Base-by-base conservation (phyloP, 2,797 vertebrate species). In the Mareca penelope region DNA sequence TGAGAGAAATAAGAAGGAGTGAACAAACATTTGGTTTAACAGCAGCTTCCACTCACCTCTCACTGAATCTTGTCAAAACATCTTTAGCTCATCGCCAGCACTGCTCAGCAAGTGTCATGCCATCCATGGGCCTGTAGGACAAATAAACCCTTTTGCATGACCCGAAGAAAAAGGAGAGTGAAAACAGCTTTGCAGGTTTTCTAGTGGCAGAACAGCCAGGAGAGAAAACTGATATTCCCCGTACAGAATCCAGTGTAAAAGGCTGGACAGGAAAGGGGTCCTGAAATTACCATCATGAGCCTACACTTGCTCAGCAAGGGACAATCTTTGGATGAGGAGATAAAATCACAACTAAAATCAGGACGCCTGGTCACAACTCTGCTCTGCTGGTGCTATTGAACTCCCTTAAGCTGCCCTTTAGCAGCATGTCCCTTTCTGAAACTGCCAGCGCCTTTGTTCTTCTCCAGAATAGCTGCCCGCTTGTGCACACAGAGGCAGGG, bases 371-470 rank as follows among this genome's bases (percentile, higher is more conserved):
- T 93, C 85, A 68, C 57, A 85, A n/a, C 64, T 78, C 78, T 50
- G 60, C 76, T 88, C 53, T 42, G 61, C 73, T 78, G 81, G 68
- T 73, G 83, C 84, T 37, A 2, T 11, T 65, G 73, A 67, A 55
- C 55, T 69, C 89, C 83, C 72, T 17, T 46, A 46, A 80, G 76
- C 89, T 93, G 94, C 88, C 91, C 89, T 88, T 90, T 80, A 89
- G 92, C 90, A 93, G 95, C 94, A 69, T 8, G 17, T 61, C 77
- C 87, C 93, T 87, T 88, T 96, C 84, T 92, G 48, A 78, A 95
- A 91, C 83, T 83, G 95, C 94, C 94, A 93, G 67, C 4, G 35
- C 63, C 94, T 96, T 96, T 94, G 81, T 97, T 96, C 83, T 80
- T 69, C 72, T 88, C 5, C 9, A 96, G 95, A 97, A 96, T 86